These are phyloP conservation scores for Neopelma chrysocephalum DNA, from an alignment of 2,797 vertebrate species.

Conservation along the genomic window DNA sequence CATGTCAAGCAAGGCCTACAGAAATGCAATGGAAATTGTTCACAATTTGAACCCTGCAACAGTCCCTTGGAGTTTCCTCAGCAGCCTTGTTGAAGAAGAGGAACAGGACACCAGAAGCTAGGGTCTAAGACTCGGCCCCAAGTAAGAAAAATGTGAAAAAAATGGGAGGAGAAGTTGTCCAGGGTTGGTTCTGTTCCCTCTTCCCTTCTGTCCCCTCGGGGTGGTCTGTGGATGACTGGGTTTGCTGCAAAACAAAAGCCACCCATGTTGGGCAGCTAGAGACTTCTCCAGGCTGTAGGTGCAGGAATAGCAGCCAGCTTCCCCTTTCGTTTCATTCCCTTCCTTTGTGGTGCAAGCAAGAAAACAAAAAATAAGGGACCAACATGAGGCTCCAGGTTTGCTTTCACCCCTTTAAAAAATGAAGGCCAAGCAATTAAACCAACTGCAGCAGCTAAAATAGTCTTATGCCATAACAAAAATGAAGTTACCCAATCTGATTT, in stretches of 20 bases:
- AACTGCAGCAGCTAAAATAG: neutral
- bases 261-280: neutral
- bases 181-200: neutral
- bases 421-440: neutral
- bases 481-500: neutral
- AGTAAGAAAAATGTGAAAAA: neutral
- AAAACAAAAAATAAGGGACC: neutral
- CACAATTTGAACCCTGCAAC: too few relatives aligned
- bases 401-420: neutral
- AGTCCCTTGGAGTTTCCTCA: neutral
- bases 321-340: neutral
- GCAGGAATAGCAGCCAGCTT: neutral
- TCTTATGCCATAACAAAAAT: neutral
- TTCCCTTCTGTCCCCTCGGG: fast-evolving
- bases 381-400: neutral
- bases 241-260: neutral
- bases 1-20: too few relatives aligned
- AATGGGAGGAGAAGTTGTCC: neutral
- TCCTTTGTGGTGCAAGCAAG: neutral
- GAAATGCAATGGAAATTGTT: too few relatives aligned
- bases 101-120: neutral
- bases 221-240: neutral
- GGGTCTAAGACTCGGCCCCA: neutral
- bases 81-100: neutral
- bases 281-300: neutral